Evolutionary conservation across 2,797 vertebrate species (phyloP).

Genomic region (Todus mexicanus): DNA sequence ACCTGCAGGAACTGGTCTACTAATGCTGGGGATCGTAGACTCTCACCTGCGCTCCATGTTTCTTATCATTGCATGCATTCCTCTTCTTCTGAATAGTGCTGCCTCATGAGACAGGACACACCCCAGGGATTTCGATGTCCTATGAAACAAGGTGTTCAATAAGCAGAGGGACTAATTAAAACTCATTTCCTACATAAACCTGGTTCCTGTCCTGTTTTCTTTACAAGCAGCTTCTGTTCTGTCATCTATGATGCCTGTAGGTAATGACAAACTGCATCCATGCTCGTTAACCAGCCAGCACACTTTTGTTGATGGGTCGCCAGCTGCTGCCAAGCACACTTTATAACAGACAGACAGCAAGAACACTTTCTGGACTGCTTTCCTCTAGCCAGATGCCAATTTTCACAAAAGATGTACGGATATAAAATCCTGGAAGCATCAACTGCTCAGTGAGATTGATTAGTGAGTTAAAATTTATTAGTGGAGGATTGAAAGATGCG

Average conservation of each 20-base stretch:
- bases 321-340: background rate
- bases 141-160: background rate
- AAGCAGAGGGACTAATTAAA: background rate
- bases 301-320: background rate
- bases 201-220: slow-evolving; percentile 6
- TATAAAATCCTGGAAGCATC: background rate
- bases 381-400: background rate
- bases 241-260: background rate
- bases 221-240: background rate
- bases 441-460: background rate
- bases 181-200: background rate
- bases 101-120: background rate
- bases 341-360: background rate
- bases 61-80: background rate
- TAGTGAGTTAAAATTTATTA: background rate
- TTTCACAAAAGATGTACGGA: background rate
- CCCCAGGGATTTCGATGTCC: background rate
- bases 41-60: background rate
- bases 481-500: background rate
- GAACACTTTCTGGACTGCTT: background rate
- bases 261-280: background rate
- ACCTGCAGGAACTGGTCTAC: background rate
- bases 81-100: background rate
- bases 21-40: background rate
- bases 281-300: background rate